A percentile compares a stretch with the other conserved stretches of the same genome.
Conservation (phyloP, 2,797 vertebrate species). For the Pogonophryne albipinna region DNA sequence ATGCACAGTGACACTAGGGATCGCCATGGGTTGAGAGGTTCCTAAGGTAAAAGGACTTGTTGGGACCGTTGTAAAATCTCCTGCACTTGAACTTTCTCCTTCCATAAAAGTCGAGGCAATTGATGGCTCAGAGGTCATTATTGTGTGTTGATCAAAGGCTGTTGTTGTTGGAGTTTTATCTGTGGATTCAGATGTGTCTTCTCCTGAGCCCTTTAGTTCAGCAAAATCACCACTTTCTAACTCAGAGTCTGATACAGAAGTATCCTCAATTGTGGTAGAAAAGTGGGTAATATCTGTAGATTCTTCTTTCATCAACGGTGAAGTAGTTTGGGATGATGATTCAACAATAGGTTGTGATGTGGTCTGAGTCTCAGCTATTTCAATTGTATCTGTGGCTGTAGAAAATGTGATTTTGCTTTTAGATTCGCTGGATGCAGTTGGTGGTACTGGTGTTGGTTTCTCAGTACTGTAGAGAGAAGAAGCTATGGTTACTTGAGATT, state of each 20-base stretch:
- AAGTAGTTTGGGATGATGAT: constrained; percentile 28
- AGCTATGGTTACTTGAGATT: not conserved
- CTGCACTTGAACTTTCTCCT: constrained; percentile 16
- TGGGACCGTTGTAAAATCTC: constrained; percentile 20
- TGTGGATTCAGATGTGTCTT: constrained; percentile 11
- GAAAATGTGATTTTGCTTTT: constrained; percentile 27
- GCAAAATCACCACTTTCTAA: constrained; percentile 43
- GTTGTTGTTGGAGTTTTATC: constrained; percentile 29
- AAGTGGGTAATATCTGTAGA: not conserved
- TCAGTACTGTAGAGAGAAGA: constrained; percentile 37
- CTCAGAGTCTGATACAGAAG: constrained; percentile 18
- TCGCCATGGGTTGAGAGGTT: constrained; percentile 27
- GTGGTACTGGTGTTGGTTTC: constrained; percentile 14
- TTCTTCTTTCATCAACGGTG: not conserved
- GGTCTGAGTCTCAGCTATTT: constrained; percentile 42
- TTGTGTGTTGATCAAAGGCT: not conserved
- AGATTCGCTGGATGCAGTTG: constrained; percentile 25
- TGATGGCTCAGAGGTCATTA: constrained; percentile 18
- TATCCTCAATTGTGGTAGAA: constrained; percentile 6
- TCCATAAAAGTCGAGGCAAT: not conserved
- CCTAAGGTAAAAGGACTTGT: constrained; percentile 20
- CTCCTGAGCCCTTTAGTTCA: constrained; percentile 35
- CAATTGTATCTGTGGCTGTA: constrained; percentile 51
- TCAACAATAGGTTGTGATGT: constrained; percentile 41
- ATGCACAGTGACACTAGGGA: constrained; percentile 29